Evolutionary conservation across 2,888 invertebrate species (phyloP).

Genomic region (Teleiodes luculella): DNA sequence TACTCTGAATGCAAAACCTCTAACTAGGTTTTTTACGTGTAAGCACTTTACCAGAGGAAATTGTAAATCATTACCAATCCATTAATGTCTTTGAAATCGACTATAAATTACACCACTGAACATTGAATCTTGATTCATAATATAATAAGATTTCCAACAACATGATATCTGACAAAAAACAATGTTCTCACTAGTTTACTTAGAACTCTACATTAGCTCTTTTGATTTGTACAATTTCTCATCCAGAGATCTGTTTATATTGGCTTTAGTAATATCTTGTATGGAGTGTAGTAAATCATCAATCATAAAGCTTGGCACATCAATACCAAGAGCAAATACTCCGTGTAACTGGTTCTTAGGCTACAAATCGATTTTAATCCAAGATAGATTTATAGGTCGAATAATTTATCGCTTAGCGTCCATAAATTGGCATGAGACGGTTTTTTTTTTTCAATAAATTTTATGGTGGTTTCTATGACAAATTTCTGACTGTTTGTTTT

Average conservation of each 20-base stretch:
- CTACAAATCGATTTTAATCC: slow-evolving; percentile 57
- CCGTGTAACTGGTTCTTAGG: slow-evolving; percentile 47
- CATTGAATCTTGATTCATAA: slow-evolving; percentile 1
- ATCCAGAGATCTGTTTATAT: slow-evolving; percentile 20
- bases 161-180: slow-evolving; percentile 8
- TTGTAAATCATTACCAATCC: slow-evolving; percentile 5
- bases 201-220: background rate
- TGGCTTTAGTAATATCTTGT: slow-evolving; percentile 27
- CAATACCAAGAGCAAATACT: slow-evolving; percentile 60
- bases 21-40: background rate
- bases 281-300: slow-evolving; percentile 41
- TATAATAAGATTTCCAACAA: too few relatives aligned
- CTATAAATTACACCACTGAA: slow-evolving; percentile 7
- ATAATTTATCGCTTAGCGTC: slow-evolving; percentile 43
- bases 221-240: background rate
- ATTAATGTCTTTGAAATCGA: slow-evolving; percentile 8
- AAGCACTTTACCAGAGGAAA: background rate
- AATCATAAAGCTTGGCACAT: slow-evolving; percentile 55
- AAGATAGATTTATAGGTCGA: slow-evolving; percentile 47
- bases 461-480: slow-evolving; percentile 20
- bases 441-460: too few relatives aligned
- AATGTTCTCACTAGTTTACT: slow-evolving; percentile 2
- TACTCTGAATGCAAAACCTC: background rate
- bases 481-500: slow-evolving; percentile 9
- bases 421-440: slow-evolving; percentile 20